Base-by-base conservation (phyloP, 2,888 invertebrate genomes). In the Apeira syringaria region DNA sequence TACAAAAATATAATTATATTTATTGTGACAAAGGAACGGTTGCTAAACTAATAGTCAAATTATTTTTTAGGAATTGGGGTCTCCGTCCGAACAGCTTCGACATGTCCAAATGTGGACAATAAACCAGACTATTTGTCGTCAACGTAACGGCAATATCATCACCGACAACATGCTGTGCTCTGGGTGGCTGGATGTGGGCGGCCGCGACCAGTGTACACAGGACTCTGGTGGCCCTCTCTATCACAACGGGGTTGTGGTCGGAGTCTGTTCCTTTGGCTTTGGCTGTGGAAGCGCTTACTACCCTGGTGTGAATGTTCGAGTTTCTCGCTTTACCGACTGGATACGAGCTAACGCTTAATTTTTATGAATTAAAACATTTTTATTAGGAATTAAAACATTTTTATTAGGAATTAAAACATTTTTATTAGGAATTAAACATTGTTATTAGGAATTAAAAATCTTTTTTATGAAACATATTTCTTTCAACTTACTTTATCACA, bases 241-340 rank as follows among this genome's bases (percentile, higher is more conserved):
- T 22, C 42, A 80, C 53, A 53, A 63, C 17, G 37, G 47, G 1
- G 47, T 73, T 1, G 49, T 79, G 4, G 64, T 74, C 2, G 76
- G 75, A 12, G 47, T 75, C 64, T 53, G 50, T 27, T 74, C 76
- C 0, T 74, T 62, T 59, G 72, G 74, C 1, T 9, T 5, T 5
- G 27, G 45, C 3, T 74, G 74, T 30, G 74, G 63, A 38, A 49
- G 47, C 31, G 37, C 50, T 10, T 46, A 1, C 30, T 72, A 53
- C 57, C 80, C 64, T 49, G 77, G 77, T 29, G 76, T 64, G 17
- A 65, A 54, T 25, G 47, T 71, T 11, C 64, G 74, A 6, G 73
- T 80, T 0, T 64, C 73, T 0, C 11, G 38, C 0, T 77, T 45
- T 45, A 43, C 61, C 1, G 1, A 48, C 12, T 80, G 77, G 78